Evolutionary conservation across 2,797 vertebrate genomes (phyloP), one percentile per base, ranked within the genome.

Genomic region (Apogon talboti): DNA sequence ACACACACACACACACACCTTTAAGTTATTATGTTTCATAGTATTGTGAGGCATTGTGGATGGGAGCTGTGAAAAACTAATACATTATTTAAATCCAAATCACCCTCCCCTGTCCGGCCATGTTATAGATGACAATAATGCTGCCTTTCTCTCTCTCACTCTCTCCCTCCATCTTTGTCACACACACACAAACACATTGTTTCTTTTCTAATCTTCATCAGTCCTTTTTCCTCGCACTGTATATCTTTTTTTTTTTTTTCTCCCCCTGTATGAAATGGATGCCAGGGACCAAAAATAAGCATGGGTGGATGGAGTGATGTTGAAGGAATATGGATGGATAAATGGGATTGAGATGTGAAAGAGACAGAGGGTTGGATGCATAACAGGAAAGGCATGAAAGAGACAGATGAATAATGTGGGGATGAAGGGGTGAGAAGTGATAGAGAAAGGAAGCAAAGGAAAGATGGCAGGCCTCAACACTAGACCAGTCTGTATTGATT

Each of bases 41-140:
- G 68, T 80, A 65, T 81, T 82, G 75, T 84, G 74, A 89, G 66
- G 76, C 79, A 84, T 79, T 89, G 86, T 87, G 83, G 75, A 86
- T 89, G 76, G 81, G 74, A 71, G 71, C 70, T 79, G 79, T 83
- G 74, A 81, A 87, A 88, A 79, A 82, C 83, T 82, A 86, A 92
- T 90, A 87, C 86, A 92, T 93, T 87, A 92, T 91, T 91, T 83
- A 92, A 90, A 92, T 91, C 84, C 58, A 87, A 90, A 91, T 89
- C 84, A 90, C 86, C 71, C 74, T 82, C 77, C 60, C 83, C 86
- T 87, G 84, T 91, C 88, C 74, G n/a, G 66, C 74, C 63, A 70
- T 70, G 83, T 91, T 90, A 90, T 90, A 81, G 86, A 88, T 90
- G 86, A 90, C 88, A 90, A 82, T 79, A 91, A 88, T 70, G 70